Evolutionary conservation across 2,888 invertebrate species (phyloP).

Genomic region (Diogma glabrata): DNA sequence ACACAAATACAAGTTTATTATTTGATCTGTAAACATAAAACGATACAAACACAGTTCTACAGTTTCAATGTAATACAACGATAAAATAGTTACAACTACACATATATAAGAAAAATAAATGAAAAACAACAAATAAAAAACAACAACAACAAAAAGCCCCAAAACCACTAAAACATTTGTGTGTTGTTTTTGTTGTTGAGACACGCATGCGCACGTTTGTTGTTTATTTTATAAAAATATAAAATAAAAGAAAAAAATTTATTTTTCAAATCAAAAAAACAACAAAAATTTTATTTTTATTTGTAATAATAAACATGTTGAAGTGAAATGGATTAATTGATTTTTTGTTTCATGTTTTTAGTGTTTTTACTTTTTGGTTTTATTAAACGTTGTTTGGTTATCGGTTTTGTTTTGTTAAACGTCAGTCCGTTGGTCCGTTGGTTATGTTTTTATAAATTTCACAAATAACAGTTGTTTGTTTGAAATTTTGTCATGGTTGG

Average conservation of each 20-base stretch:
- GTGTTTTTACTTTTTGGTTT: no score
- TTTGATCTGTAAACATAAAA: conserved; percentile 5
- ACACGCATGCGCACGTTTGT: conserved; percentile 8
- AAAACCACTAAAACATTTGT: conserved; percentile 8
- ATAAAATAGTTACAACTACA: conserved; percentile 5
- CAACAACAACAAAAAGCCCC: conserved; percentile 5
- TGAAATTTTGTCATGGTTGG: no score
- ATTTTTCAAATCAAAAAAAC: conserved; percentile 6
- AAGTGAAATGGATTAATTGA: not conserved
- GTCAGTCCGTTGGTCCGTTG: no score
- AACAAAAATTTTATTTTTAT: no score
- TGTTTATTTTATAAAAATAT: conserved; percentile 7
- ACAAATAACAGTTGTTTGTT: no score
- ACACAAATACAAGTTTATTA: conserved; percentile 8
- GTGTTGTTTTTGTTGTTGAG: conserved; percentile 4
- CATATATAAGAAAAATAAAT: conserved; percentile 3
- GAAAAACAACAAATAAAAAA: not conserved
- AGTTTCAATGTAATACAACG: no score
- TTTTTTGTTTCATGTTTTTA: no score
- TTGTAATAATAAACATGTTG: conserved; percentile 2
- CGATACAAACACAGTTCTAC: conserved; percentile 5
- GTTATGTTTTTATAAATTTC: no score
- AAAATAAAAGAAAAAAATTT: conserved; percentile 6
- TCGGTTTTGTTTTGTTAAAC: no score
- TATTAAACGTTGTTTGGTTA: no score